Percentiles rank a stretch among this genome's conserved stretches.
Evolutionary conservation across 2,113 vertebrate genomes (phyloP).

Genomic region (Crotalus tigris): DNA sequence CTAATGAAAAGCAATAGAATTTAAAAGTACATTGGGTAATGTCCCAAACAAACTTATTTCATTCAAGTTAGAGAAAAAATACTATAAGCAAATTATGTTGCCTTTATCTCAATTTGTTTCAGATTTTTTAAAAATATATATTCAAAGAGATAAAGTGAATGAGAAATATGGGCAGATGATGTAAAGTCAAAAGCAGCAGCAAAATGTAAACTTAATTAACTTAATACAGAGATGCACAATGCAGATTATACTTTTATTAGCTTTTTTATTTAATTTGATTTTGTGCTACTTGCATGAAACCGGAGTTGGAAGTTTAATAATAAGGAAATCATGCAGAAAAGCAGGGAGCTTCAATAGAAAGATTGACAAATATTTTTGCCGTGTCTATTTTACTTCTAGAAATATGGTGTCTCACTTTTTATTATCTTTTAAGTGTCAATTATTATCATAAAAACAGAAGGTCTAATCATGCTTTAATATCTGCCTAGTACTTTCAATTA

Average conservation of each 20-base stretch:
- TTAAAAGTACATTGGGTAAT: not conserved
- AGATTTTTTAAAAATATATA: not conserved
- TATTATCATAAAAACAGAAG: slow-evolving; percentile 16
- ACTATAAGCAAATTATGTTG: not conserved
- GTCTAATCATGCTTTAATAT: slow-evolving; percentile 4
- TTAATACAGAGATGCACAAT: not conserved
- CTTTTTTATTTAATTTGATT: not conserved
- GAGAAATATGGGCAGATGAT: not conserved
- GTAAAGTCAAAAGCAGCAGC: not conserved
- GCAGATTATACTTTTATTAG: not conserved
- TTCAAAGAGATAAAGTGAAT: not conserved
- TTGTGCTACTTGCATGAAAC: not conserved
- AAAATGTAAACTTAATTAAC: not conserved
- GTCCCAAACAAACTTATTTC: not conserved
- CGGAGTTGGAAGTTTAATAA: not conserved
- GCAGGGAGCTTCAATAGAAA: not conserved
- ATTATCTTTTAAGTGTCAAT: not conserved
- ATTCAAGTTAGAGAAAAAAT: not conserved
- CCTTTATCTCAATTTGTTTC: not conserved
- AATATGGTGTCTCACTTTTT: not conserved
- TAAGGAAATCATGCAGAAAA: not conserved
- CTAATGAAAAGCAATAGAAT: not conserved
- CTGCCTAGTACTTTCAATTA: not conserved
- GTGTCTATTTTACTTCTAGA: not conserved
- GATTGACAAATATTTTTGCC: not conserved